phyloP scores from a whole-genome alignment of 2,113 vertebrate genomes.

The Sisor rabdophorus region DNA sequence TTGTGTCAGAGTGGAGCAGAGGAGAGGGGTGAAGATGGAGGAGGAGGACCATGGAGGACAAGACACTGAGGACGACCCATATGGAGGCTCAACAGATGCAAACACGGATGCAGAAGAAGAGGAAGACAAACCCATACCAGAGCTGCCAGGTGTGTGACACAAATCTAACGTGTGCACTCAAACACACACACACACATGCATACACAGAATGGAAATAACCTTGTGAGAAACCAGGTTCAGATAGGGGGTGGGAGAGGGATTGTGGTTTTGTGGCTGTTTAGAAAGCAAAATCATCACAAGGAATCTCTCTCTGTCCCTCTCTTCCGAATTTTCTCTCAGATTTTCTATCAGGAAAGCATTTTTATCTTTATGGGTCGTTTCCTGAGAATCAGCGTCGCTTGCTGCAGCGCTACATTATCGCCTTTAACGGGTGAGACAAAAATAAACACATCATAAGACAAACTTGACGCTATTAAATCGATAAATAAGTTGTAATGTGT shows the following conservation, averaged over 20 bases:
- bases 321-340: no score
- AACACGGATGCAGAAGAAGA: slow-evolving; percentile 80
- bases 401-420: slow-evolving; percentile 78
- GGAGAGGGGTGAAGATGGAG: slow-evolving; percentile 49
- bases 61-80: slow-evolving; percentile 68
- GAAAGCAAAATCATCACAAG: no score
- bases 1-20: slow-evolving; percentile 68
- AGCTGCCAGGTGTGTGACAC: slow-evolving; percentile 77
- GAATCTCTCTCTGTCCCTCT: no score
- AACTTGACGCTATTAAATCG: no score
- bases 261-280: no score
- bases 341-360: slow-evolving; percentile 77
- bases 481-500: neutral
- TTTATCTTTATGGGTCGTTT: slow-evolving; percentile 86
- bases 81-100: slow-evolving; percentile 83
- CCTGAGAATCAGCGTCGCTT: slow-evolving; percentile 76
- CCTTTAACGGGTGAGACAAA: slow-evolving; percentile 80
- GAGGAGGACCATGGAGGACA: neutral
- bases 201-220: no score
- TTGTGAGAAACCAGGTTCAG: no score
- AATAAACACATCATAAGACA: neutral
- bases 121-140: slow-evolving; percentile 72
- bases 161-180: no score
- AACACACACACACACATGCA: no score
- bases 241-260: no score